These are phyloP conservation scores for Apostichopus californicus DNA, from an alignment of 35 echinoderm and acorn worm genomes.

Conservation along the genomic window DNA sequence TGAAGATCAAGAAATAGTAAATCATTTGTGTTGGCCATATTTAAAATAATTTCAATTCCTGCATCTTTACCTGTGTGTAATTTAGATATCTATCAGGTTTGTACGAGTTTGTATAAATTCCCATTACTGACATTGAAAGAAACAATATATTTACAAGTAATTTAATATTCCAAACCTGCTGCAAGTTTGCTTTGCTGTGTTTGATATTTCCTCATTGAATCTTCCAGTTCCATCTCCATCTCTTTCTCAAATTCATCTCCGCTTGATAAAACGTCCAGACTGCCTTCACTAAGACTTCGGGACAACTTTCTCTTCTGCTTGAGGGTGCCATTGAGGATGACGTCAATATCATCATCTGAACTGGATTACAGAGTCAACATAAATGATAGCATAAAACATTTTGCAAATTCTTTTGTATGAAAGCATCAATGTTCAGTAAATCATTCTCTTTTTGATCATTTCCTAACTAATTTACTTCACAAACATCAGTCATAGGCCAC, in stretches of 20 bases:
- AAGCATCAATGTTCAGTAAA: too few relatives aligned
- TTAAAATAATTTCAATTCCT: too few relatives aligned
- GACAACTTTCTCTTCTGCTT: conserved; percentile 86
- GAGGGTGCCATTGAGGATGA: conserved; percentile 93
- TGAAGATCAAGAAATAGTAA: background rate
- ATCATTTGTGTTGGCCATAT: background rate
- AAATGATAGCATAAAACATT: too few relatives aligned
- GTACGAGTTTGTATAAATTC: background rate
- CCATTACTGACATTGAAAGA: background rate
- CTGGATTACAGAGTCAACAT: conserved; percentile 30
- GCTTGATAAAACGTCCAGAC: conserved; percentile 90
- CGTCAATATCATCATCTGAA: conserved; percentile 96
- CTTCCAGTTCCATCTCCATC: conserved; percentile 89
- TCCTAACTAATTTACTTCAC: too few relatives aligned
- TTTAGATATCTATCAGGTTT: background rate
- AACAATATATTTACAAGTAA: background rate
- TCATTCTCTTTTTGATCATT: too few relatives aligned
- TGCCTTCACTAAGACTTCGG: conserved; percentile 88
- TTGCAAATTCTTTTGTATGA: too few relatives aligned
- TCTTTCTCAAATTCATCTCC: conserved; percentile 99
- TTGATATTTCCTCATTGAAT: conserved; percentile 84
- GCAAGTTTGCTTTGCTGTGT: conserved; percentile 53
- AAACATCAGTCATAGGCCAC: too few relatives aligned
- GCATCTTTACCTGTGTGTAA: background rate
- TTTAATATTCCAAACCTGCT: background rate